Percentiles rank a stretch among this genome's conserved stretches.
Evolutionary conservation across 1,140 invertebrate species (phyloP).

Genomic region (Phenacoccus solenopsis): DNA sequence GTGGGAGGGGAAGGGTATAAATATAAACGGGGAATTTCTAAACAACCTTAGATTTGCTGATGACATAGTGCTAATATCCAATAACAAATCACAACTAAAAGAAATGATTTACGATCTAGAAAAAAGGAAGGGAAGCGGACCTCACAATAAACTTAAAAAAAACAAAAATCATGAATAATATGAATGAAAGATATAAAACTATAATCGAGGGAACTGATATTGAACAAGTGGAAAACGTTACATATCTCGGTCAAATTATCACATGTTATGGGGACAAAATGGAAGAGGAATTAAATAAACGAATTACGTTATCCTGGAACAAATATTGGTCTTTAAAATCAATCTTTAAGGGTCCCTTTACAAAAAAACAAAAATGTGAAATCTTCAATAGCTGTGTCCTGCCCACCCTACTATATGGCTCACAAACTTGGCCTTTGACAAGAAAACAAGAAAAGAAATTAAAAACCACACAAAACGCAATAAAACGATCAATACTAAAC

Average conservation of each 20-base stretch:
- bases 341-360: slow-evolving; percentile 5
- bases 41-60: slow-evolving; percentile 32
- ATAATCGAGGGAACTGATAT: not conserved
- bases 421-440: slow-evolving; percentile 20
- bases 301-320: slow-evolving; percentile 20
- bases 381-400: slow-evolving; percentile 12
- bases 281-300: not conserved
- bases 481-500: not conserved
- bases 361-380: not conserved
- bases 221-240: not conserved
- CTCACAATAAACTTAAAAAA: slow-evolving; percentile 18
- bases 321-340: slow-evolving; percentile 15
- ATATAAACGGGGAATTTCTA: slow-evolving; percentile 27
- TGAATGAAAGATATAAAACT: not conserved
- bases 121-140: not conserved
- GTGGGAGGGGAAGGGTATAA: slow-evolving; percentile 24
- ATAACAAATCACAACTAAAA: slow-evolving; percentile 8
- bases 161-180: slow-evolving; percentile 21
- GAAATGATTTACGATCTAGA: slow-evolving; percentile 17
- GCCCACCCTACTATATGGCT: slow-evolving; percentile 17
- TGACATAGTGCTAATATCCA: slow-evolving; percentile 28
- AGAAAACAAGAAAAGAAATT: slow-evolving; percentile 10
- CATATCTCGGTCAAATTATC: slow-evolving; percentile 10
- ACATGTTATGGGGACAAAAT: not conserved
- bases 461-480: not conserved